Evolutionary conservation across 2,888 invertebrate genomes (phyloP), one percentile per base, ranked within the genome.

Genomic region (Scaptomyza polygonia): DNA sequence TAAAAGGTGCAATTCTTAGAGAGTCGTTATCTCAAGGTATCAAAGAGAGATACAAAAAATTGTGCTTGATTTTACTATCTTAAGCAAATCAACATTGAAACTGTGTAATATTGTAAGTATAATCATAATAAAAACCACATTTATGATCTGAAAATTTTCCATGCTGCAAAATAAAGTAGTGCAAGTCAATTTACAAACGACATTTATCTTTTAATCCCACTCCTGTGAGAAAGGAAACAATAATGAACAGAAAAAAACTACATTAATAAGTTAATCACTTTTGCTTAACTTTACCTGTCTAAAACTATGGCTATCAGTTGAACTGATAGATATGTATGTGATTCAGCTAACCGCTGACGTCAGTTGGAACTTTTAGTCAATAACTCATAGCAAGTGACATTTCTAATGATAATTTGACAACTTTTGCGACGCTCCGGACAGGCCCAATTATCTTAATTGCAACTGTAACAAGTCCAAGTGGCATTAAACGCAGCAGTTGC

Each of bases 371-470:
- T 45, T 70, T 70, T 42, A 44, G n/a, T 34, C 25, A 55, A 40
- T 47, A 61, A 40, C 44, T 52, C n/a, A 40, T 67, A 59, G 47
- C 61, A 52, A 53, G 32, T 39, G 32, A 8, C 48, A 66, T 30
- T 36, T 27, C 9, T 29, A 25, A 43, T 25, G 21, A 43, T 12
- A 39, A 21, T 34, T 51, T 18, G 11, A 32, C 9, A 44, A 21
- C 25, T 29, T 52, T 44, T 39, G 21, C 6, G n/a, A 14, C 12
- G 29, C n/a, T 29, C 25, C 16, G 25, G 39, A 58, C 34, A 21
- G 12, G 1, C 11, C 30, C 25, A 72, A 76, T 61, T 76, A 61
- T 30, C 21, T 49, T 66, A 54, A 76, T 72, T 75, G 59, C 18
- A 57, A 45, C 44, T 40, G 16, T 29, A 14, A 39, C 39, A 12